Conservation (phyloP, 1,140 invertebrate genomes). For the Branchinecta lynchi region DNA sequence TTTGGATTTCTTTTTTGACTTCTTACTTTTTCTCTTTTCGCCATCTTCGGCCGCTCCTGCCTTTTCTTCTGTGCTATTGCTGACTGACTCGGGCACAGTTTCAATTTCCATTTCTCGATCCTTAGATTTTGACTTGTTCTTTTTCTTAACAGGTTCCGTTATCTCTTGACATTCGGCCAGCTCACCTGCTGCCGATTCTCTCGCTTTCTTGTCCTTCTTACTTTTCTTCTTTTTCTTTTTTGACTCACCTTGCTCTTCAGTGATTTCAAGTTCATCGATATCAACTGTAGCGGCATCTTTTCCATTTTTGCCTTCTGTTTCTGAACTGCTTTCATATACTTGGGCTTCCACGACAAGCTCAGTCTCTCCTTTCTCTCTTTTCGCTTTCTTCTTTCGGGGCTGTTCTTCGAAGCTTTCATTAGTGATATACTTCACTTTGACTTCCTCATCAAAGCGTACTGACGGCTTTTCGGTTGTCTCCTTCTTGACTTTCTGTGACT, state of each 20-base stretch:
- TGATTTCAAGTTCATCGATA: neutral
- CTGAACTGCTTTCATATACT: neutral
- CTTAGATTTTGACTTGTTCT: slow-evolving; percentile 10
- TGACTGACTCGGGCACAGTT: neutral
- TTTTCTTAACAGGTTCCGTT: slow-evolving; percentile 12
- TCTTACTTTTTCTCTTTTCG: slow-evolving; percentile 8
- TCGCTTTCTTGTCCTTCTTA: neutral
- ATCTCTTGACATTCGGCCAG: neutral
- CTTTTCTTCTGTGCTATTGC: neutral
- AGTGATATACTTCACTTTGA: slow-evolving; percentile 16
- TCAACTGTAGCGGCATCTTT: neutral
- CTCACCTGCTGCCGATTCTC: neutral
- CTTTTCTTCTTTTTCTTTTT: neutral
- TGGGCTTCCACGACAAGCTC: neutral
- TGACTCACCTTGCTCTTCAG: neutral
- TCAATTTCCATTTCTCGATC: slow-evolving; percentile 12
- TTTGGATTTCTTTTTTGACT: slow-evolving; percentile 11
- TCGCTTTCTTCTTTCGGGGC: slow-evolving; percentile 15
- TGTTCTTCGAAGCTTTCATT: neutral
- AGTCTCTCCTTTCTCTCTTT: slow-evolving; percentile 15
- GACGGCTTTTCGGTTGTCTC: slow-evolving; percentile 12
- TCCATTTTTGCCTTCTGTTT: neutral
- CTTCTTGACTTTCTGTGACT: neutral
- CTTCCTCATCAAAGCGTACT: slow-evolving; percentile 13
- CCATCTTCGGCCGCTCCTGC: neutral